Percentiles rank a stretch among this genome's conserved stretches.
These are phyloP conservation scores for Dasysyrphus tricinctus DNA, from an alignment of 2,888 invertebrate species.

Conservation along the genomic window DNA sequence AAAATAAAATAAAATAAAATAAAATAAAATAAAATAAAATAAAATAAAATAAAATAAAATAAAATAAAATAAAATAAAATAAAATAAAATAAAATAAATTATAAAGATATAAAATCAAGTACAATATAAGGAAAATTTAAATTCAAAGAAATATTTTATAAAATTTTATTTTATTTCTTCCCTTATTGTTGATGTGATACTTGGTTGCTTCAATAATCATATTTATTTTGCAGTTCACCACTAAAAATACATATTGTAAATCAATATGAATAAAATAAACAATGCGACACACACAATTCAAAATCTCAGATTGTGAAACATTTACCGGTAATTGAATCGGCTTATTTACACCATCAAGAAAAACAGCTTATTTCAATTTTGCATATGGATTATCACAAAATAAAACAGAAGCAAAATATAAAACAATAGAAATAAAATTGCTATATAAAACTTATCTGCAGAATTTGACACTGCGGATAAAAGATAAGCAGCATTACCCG, in stretches of 20 bases:
- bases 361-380: slow-evolving; percentile 17
- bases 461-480: slow-evolving; percentile 52
- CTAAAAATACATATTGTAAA: not conserved
- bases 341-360: not conserved
- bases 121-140: too few relatives aligned
- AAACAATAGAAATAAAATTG: slow-evolving; percentile 19
- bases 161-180: not conserved
- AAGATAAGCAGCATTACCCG: slow-evolving; percentile 51
- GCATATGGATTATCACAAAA: not conserved
- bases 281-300: slow-evolving; percentile 20
- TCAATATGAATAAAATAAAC: slow-evolving; percentile 17
- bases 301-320: slow-evolving; percentile 19
- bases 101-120: too few relatives aligned
- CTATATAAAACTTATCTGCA: slow-evolving; percentile 28
- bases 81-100: too few relatives aligned
- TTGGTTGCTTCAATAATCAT: not conserved
- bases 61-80: too few relatives aligned
- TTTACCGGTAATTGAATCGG: not conserved
- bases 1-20: too few relatives aligned
- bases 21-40: too few relatives aligned
- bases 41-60: too few relatives aligned
- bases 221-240: not conserved
- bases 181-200: not conserved
- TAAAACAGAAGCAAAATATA: slow-evolving; percentile 4
- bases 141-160: too few relatives aligned